phyloP scores from a whole-genome alignment of 2,113 vertebrate genomes.

The Rissa tridactyla region DNA sequence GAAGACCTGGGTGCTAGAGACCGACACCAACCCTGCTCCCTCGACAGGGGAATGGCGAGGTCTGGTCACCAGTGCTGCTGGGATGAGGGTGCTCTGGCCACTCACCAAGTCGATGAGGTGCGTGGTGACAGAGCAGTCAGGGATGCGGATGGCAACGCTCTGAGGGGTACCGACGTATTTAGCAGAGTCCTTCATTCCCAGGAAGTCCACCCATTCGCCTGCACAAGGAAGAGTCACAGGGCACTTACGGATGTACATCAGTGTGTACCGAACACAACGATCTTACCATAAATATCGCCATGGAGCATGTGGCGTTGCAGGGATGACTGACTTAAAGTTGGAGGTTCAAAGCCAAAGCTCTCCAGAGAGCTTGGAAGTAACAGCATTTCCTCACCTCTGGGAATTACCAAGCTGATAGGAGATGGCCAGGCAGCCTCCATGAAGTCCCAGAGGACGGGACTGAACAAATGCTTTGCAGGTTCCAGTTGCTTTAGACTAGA shows the following conservation, averaged over 20 bases:
- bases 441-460: conserved; percentile 85
- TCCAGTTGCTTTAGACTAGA: conserved; percentile 85
- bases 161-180: conserved; percentile 85
- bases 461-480: conserved; percentile 82
- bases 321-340: neutral
- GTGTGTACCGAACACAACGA: rapidly evolving
- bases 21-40: neutral
- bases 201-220: conserved; percentile 86
- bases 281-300: too few relatives aligned
- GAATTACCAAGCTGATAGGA: conserved; percentile 89
- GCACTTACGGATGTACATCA: rapidly evolving
- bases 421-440: conserved; percentile 90
- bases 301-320: rapidly evolving
- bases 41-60: neutral
- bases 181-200: conserved; percentile 85
- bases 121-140: conserved; percentile 86
- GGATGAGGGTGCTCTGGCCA: neutral
- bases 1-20: neutral
- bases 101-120: conserved; percentile 86
- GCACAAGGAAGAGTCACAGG: neutral
- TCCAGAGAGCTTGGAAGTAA: neutral
- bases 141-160: conserved; percentile 87
- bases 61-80: rapidly evolving
- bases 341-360: neutral
- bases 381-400: conserved; percentile 76